phyloP scores from a whole-genome alignment of 2,113 vertebrate species.

The Paraplagusia blochii region DNA sequence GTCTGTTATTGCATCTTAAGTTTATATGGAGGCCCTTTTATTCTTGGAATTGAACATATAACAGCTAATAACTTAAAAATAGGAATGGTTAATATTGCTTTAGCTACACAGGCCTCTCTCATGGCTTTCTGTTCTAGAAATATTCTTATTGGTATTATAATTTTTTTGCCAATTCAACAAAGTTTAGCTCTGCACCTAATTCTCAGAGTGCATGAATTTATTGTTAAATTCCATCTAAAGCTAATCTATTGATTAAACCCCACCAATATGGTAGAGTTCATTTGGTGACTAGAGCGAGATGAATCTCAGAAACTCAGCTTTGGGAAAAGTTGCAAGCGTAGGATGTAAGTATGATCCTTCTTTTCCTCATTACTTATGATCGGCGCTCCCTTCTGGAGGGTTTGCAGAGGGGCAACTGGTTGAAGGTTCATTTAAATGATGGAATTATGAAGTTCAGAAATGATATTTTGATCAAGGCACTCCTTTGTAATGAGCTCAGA shows the following conservation, averaged over 20 bases:
- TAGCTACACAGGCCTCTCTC: constrained; percentile 5
- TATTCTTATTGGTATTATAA: constrained; percentile 6
- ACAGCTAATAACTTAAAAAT: not conserved
- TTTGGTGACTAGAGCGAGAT: constrained; percentile 99
- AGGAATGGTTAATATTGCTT: constrained; percentile 6
- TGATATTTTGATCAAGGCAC: no score
- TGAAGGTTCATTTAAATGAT: not conserved
- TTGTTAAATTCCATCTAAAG: constrained; percentile 96
- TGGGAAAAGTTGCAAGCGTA: constrained; percentile 97
- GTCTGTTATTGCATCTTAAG: constrained; percentile 27
- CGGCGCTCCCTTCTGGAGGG: constrained; percentile 97
- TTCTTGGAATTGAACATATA: constrained; percentile 4
- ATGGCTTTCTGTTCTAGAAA: constrained; percentile 14
- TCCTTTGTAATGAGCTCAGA: not conserved
- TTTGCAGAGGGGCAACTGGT: constrained; percentile 94
- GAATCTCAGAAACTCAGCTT: constrained; percentile 94
- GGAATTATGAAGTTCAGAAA: no score
- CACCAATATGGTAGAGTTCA: constrained; percentile 99
- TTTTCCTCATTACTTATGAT: constrained; percentile 91
- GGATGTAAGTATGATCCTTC: constrained; percentile 99
- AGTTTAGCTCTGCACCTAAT: constrained; percentile 68
- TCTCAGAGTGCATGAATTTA: constrained; percentile 96
- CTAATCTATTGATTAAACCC: constrained; percentile 99
- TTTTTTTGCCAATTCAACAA: constrained; percentile 46
- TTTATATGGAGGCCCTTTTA: constrained; percentile 14